Conservation (phyloP, 2,888 invertebrate genomes). For the Stratiomys singularior region DNA sequence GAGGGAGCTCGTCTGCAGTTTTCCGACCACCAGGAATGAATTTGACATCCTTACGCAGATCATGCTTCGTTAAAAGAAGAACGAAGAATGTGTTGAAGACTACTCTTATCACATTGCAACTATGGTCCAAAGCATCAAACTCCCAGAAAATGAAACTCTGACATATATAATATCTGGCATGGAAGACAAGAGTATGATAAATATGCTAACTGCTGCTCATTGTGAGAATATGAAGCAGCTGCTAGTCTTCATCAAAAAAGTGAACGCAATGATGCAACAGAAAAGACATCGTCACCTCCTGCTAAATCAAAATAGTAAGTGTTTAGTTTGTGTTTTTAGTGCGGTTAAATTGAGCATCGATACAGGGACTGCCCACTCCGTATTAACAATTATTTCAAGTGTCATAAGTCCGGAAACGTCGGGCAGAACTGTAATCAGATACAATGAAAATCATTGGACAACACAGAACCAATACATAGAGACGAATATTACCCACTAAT, state of each 20-base stretch:
- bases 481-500: not conserved
- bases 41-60: not conserved
- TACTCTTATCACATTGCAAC: not conserved
- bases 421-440: not conserved
- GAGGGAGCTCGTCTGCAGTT: not conserved
- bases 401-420: not conserved
- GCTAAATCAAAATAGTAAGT: not conserved
- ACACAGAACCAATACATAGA: not conserved
- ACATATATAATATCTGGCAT: not conserved
- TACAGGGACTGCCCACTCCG: no score
- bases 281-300: not conserved
- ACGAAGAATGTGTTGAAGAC: not conserved
- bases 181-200: not conserved
- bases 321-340: no score
- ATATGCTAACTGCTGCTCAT: not conserved
- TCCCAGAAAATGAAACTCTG: not conserved
- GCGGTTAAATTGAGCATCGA: no score
- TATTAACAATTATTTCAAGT: not conserved
- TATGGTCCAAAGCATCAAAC: not conserved
- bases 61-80: not conserved
- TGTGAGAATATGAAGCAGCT: not conserved
- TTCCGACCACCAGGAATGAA: not conserved
- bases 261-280: not conserved
- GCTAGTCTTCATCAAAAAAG: not conserved
- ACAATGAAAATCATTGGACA: not conserved